Percentiles rank a stretch among this genome's conserved stretches.
phyloP scores from a whole-genome alignment of 2,797 vertebrate species.

The Macrochelys suwanniensis region DNA sequence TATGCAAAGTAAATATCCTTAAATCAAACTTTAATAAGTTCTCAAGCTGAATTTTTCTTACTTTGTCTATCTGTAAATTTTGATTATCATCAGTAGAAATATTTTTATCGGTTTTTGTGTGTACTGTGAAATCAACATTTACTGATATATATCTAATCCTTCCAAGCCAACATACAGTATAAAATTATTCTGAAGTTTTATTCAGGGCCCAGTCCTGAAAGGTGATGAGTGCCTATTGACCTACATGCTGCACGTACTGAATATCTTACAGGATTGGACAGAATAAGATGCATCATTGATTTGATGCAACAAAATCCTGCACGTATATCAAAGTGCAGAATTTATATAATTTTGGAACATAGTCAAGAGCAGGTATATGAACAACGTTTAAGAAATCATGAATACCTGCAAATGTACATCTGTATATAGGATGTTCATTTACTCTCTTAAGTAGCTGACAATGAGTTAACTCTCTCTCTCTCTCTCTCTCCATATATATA shows the following conservation, averaged over 20 bases:
- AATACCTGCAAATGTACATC: conserved; percentile 32
- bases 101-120: background rate
- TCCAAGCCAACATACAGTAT: background rate
- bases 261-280: background rate
- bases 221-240: background rate
- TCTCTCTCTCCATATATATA: too few species aligned
- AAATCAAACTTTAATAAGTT: background rate
- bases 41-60: background rate
- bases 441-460: background rate
- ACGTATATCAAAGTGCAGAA: background rate
- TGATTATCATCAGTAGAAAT: background rate
- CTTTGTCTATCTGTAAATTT: background rate
- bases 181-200: background rate
- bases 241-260: background rate
- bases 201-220: background rate
- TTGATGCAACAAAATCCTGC: background rate
- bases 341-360: background rate
- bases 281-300: background rate
- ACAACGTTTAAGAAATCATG: background rate
- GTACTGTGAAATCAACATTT: background rate
- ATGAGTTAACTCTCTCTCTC: background rate
- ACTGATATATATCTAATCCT: background rate
- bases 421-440: background rate
- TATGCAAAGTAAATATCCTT: background rate
- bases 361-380: background rate